Percentiles rank a stretch among this genome's conserved stretches.
phyloP scores from a whole-genome alignment of 2,888 invertebrate genomes.

The Oligia strigilis region DNA sequence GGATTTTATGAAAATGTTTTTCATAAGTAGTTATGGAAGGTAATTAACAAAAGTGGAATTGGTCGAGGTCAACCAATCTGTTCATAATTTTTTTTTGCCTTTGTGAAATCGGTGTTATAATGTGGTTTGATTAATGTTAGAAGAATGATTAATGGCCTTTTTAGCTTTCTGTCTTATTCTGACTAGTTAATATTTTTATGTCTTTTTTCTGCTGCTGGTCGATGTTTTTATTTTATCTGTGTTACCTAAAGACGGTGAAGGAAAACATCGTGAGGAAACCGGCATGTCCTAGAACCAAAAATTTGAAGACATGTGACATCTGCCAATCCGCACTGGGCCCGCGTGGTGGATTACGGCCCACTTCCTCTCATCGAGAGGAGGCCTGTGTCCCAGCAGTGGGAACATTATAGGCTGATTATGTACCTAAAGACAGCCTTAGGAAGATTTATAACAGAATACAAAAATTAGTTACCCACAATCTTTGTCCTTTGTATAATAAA shows the following conservation, averaged over 20 bases:
- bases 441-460: not conserved
- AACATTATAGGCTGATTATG: no score
- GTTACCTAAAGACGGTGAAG: no score
- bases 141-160: conserved; percentile 7
- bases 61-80: not conserved
- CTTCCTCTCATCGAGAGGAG: no score
- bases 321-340: no score
- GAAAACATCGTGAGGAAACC: no score
- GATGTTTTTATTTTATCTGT: not conserved
- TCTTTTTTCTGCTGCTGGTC: not conserved
- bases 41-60: not conserved
- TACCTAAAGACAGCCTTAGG: not conserved
- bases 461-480: not conserved
- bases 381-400: no score
- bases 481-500: not conserved
- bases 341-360: no score
- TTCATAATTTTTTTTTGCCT: not conserved
- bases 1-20: conserved; percentile 23
- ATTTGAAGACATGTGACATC: no score
- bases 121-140: not conserved
- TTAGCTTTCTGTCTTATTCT: not conserved
- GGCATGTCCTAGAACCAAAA: no score
- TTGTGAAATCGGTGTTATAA: not conserved
- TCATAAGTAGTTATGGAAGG: not conserved
- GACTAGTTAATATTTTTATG: conserved; percentile 1